These are phyloP conservation scores for Hetaerina americana DNA, from an alignment of 1,140 invertebrate genomes.

Conservation along the genomic window DNA sequence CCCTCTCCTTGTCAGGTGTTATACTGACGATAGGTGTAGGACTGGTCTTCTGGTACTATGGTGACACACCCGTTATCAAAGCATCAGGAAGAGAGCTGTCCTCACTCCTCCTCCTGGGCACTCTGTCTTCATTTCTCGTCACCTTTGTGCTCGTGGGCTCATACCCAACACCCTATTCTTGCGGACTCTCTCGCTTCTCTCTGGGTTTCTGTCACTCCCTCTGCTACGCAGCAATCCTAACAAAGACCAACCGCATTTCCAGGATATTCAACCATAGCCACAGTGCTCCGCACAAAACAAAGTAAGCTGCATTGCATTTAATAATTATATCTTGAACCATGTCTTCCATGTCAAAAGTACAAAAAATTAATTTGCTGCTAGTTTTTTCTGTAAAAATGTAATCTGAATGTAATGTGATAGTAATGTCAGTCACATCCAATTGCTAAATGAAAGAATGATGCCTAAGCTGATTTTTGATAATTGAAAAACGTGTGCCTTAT, in stretches of 20 bases:
- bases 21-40: too few relatives aligned
- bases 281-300: constrained; percentile 23
- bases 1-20: too few relatives aligned
- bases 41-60: constrained; percentile 54
- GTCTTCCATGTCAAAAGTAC: too few relatives aligned
- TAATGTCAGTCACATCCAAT: too few relatives aligned
- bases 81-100: constrained; percentile 40
- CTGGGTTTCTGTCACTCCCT: constrained; percentile 39
- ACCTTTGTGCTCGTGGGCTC: constrained; percentile 39
- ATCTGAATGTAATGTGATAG: too few relatives aligned
- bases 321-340: constrained; percentile 8
- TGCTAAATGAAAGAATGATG: too few relatives aligned
- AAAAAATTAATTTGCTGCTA: constrained; percentile 16
- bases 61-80: constrained; percentile 42
- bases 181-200: constrained; percentile 39
- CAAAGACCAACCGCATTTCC: constrained; percentile 43
- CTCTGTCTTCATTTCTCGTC: constrained; percentile 37
- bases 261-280: constrained; percentile 42
- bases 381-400: too few relatives aligned
- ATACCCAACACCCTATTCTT: constrained; percentile 31
- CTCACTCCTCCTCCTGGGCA: constrained; percentile 33
- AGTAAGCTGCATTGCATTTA: too few relatives aligned
- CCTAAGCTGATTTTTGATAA: too few relatives aligned
- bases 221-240: constrained; percentile 43
- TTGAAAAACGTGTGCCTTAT: too few relatives aligned